Evolutionary conservation across 2,888 invertebrate genomes (phyloP).

Genomic region (Bombylius discolor): DNA sequence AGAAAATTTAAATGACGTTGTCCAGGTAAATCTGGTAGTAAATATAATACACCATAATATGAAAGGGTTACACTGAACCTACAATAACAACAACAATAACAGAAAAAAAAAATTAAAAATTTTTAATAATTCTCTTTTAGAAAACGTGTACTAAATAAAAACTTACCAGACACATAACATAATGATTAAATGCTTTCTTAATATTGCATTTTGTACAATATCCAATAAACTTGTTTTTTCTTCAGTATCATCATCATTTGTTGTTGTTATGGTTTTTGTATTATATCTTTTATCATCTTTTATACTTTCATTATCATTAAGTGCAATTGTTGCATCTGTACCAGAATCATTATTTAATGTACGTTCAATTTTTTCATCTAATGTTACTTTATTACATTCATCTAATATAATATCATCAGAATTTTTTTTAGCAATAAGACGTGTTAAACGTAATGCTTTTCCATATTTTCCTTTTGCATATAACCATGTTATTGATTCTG

Average conservation of each 20-base stretch:
- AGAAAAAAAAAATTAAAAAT: background rate
- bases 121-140: no score
- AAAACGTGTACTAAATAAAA: no score
- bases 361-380: background rate
- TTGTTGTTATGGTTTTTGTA: no score
- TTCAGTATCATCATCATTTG: background rate
- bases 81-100: background rate
- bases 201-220: slow-evolving; percentile 9
- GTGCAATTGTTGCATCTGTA: background rate
- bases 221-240: slow-evolving; percentile 5
- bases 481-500: slow-evolving; percentile 36
- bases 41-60: slow-evolving; percentile 35
- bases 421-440: slow-evolving; percentile 28
- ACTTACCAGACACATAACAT: slow-evolving; percentile 23
- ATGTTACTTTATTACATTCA: slow-evolving; percentile 11
- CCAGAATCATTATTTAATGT: background rate
- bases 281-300: background rate
- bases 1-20: slow-evolving; percentile 39
- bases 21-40: slow-evolving; percentile 33
- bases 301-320: background rate
- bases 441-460: slow-evolving; percentile 28
- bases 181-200: slow-evolving; percentile 17
- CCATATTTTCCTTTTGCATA: slow-evolving; percentile 25
- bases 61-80: slow-evolving; percentile 35
- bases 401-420: slow-evolving; percentile 12